Percentiles rank a stretch among this genome's conserved stretches.
Conservation (phyloP, 2,888 invertebrate species). For the Cetonia aurata region DNA sequence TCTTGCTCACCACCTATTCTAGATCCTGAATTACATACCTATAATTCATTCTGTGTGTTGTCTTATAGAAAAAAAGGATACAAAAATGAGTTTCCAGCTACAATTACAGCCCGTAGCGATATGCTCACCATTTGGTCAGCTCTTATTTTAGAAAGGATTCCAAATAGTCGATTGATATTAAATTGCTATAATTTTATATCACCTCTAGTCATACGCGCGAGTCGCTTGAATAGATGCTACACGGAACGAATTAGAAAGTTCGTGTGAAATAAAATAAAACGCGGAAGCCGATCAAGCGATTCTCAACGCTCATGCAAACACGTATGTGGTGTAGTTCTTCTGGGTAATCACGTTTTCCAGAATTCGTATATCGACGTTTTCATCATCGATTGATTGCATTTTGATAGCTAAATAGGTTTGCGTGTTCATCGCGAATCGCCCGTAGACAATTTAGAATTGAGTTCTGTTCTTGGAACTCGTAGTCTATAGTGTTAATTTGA, state of each 20-base stretch:
- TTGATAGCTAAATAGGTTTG: background rate
- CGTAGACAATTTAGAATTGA: background rate
- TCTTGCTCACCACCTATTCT: slow-evolving; percentile 25
- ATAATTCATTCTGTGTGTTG: background rate
- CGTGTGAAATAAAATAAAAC: slow-evolving; percentile 28
- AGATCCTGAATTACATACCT: slow-evolving; percentile 28
- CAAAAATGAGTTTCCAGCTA: slow-evolving; percentile 36
- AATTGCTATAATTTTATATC: slow-evolving; percentile 40
- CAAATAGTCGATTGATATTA: slow-evolving; percentile 35
- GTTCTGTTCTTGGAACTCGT: background rate
- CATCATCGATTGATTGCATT: background rate
- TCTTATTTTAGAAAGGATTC: slow-evolving; percentile 39
- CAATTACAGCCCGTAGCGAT: slow-evolving; percentile 23
- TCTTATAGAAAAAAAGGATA: background rate
- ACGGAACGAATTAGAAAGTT: slow-evolving; percentile 33
- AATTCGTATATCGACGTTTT: slow-evolving; percentile 15
- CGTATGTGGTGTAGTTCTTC: background rate
- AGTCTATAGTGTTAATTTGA: too few species aligned
- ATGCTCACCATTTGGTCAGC: slow-evolving; percentile 17
- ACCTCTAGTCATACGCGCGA: slow-evolving; percentile 22
- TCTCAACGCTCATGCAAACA: background rate
- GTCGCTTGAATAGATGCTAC: slow-evolving; percentile 1
- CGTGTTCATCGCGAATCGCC: background rate
- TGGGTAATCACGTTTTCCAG: slow-evolving; percentile 29
- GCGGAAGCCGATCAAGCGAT: slow-evolving; percentile 2